Conservation (phyloP, 2,888 invertebrate species). For the Aricia artaxerxes region DNA sequence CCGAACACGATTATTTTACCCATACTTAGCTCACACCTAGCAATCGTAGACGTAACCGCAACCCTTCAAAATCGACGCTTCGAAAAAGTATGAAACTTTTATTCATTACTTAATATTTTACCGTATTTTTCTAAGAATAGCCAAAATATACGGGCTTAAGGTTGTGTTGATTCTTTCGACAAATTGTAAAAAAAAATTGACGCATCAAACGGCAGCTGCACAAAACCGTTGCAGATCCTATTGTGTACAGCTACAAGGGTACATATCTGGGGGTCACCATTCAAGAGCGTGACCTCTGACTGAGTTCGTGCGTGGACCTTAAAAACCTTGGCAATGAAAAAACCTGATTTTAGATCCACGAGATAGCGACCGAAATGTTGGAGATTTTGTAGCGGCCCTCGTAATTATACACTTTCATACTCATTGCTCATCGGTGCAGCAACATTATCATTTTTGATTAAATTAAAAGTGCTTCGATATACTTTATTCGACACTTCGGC, state of each 20-base stretch:
- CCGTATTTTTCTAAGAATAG: neutral
- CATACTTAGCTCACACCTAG: neutral
- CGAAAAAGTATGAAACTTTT: neutral
- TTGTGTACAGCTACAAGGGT: constrained; percentile 53
- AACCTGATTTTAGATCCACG: constrained; percentile 20
- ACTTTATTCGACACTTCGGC: neutral
- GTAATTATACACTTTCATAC: neutral
- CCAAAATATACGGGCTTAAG: neutral
- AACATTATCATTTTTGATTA: neutral
- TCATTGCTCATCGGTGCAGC: neutral
- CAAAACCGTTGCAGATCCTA: constrained; percentile 74
- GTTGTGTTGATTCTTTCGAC: neutral
- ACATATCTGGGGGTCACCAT: constrained; percentile 53
- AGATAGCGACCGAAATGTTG: constrained; percentile 20
- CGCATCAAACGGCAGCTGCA: constrained; percentile 64
- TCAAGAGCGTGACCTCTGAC: constrained; percentile 58
- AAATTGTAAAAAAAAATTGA: neutral
- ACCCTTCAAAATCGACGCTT: neutral
- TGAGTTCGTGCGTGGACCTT: constrained; percentile 58
- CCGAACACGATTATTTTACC: neutral
- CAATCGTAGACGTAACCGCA: neutral
- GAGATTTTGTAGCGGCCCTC: neutral
- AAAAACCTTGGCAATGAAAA: constrained; percentile 31
- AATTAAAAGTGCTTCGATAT: neutral
- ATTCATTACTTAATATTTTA: neutral